Base-by-base conservation (phyloP, 2,888 invertebrate species). In the Noctua janthina region DNA sequence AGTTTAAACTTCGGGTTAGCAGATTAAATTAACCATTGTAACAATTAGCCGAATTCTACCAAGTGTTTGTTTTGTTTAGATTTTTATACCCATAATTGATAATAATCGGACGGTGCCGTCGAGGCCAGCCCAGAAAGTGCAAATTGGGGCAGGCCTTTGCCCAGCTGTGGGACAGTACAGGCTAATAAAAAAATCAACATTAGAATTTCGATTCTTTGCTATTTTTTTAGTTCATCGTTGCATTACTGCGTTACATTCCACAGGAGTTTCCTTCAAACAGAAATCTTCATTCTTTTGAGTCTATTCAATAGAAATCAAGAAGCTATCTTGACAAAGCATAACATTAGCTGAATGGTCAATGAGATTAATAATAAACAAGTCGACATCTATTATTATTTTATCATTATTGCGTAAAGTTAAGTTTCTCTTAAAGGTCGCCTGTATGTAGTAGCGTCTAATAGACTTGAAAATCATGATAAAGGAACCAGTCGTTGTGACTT, bases 1-100 rank as follows among this genome's bases (percentile, higher is more conserved):
- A 71, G 64, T 73, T 84, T 74, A 62, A 79, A 76, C 62, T 49
- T 29, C 23, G 29, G 11, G 29, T 71, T 8, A 68, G 13, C 11
- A 20, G 73, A 76, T 74, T 69, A 4, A 81, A 85, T 81, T 17
- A 74, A 74, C 54, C 1, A 68, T 80, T 46, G 39, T 39, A 11
- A n/a, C 59, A 67, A 76, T 83, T 74, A 17, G 72, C 71, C 5
- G 7, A 46, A 54, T 56, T 71, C 1, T 77, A 46, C 54, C 0
- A 7, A 59, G 8, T 46, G 15, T 43, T 74, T 15, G 66, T 23
- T 59, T 80, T 51, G 15, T 4, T 29, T 17, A 43, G 1, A 0
- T 51, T 54, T 71, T n/a, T 54, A 23, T 46, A n/a, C 29, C 29
- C 3, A 10, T 51, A 20, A 23, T 62, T 7, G 43, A 43, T 0